These are phyloP conservation scores for Callipepla squamata DNA, from an alignment of 2,113 vertebrate genomes.

Conservation along the genomic window DNA sequence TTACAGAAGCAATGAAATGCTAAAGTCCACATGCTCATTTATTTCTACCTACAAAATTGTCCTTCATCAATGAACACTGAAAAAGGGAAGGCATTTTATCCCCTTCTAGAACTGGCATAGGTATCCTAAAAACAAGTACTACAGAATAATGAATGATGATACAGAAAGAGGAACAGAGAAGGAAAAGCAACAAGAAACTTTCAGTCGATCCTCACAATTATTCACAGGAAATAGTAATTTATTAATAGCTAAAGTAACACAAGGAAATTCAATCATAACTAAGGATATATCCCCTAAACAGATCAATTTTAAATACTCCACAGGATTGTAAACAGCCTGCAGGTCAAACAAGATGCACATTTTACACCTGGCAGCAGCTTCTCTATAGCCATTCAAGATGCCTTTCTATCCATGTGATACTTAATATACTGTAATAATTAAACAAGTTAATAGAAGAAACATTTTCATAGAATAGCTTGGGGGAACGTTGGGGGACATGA, in stretches of 20 bases:
- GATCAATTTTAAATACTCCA: neutral
- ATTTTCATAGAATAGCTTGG: no score
- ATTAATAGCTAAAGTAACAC: neutral
- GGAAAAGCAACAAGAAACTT: neutral
- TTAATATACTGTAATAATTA: neutral
- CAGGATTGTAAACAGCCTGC: neutral
- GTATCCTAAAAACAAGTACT: neutral
- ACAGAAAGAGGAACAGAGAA: neutral
- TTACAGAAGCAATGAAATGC: neutral
- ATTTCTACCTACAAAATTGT: neutral
- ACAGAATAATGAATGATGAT: neutral
- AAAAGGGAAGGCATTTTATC: neutral
- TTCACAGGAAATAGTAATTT: no score
- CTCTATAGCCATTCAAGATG: neutral
- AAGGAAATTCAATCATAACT: neutral
- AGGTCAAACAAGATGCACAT: neutral
- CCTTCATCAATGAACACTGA: neutral
- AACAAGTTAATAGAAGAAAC: neutral
- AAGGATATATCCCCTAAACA: neutral
- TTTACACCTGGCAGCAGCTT: neutral
- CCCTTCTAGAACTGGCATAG: neutral
- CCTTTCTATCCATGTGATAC: neutral
- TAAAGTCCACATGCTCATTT: accelerated
- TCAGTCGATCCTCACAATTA: neutral
- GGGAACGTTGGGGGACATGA: no score